Evolutionary conservation across 2,888 invertebrate species (phyloP).

Genomic region (Julus scanicus): DNA sequence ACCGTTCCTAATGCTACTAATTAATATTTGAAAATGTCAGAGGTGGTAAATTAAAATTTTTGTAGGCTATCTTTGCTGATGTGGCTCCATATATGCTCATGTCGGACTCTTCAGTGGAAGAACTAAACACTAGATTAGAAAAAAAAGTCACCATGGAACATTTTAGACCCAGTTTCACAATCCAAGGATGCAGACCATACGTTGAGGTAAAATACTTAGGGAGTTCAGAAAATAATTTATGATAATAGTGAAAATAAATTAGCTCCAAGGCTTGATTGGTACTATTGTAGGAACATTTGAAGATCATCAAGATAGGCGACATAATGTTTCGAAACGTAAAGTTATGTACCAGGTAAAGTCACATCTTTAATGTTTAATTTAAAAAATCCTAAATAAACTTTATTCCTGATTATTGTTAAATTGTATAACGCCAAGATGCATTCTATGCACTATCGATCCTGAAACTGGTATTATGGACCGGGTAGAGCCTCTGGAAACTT

Average conservation of each 20-base stretch:
- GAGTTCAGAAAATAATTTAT: not conserved
- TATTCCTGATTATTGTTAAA: constrained; percentile 59
- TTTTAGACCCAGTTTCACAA: constrained; percentile 78
- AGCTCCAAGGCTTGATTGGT: too few relatives aligned
- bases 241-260: not conserved
- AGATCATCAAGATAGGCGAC: constrained; percentile 70
- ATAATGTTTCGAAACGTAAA: constrained; percentile 74
- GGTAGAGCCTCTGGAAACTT: constrained; percentile 75
- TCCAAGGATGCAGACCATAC: constrained; percentile 69
- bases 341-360: constrained; percentile 73
- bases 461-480: constrained; percentile 73
- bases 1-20: too few relatives aligned
- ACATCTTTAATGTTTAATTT: too few relatives aligned
- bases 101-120: constrained; percentile 75
- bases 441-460: constrained; percentile 78
- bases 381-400: too few relatives aligned
- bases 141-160: constrained; percentile 69
- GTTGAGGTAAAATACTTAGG: constrained; percentile 62
- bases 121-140: constrained; percentile 73
- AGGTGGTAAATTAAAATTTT: too few relatives aligned
- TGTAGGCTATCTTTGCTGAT: constrained; percentile 70
- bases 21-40: too few relatives aligned
- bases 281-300: constrained; percentile 52
- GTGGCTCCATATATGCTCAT: constrained; percentile 76
- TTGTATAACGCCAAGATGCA: constrained; percentile 71